A percentile compares a stretch with the other conserved stretches of the same genome.
phyloP scores from a whole-genome alignment of 2,113 vertebrate genomes.

The Genyomyrus donnyi region DNA sequence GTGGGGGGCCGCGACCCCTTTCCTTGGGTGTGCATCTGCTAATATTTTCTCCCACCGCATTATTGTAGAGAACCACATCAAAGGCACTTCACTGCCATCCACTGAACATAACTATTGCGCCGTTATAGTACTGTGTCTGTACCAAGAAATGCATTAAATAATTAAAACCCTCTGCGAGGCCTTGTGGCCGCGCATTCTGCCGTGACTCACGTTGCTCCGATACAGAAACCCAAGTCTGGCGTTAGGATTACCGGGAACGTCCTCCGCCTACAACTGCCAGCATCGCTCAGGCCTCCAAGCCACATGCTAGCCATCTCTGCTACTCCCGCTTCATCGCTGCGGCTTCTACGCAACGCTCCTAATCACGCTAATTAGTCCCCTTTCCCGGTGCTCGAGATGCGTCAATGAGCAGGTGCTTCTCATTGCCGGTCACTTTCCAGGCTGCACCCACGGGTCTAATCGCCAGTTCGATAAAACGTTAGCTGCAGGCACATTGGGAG shows the following conservation, averaged over 20 bases:
- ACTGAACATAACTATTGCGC: not conserved
- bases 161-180: not conserved
- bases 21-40: not conserved
- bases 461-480: slow-evolving; percentile 15
- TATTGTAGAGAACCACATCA: not conserved
- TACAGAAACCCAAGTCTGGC: not conserved
- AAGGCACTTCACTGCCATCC: not conserved
- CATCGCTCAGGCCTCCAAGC: not conserved
- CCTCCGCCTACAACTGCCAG: not conserved
- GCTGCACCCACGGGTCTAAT: slow-evolving; percentile 7
- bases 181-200: not conserved
- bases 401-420: not conserved
- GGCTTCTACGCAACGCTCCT: not conserved
- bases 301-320: not conserved
- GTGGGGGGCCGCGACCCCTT: not conserved
- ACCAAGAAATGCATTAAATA: not conserved
- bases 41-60: not conserved
- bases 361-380: slow-evolving; percentile 9
- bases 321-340: not conserved
- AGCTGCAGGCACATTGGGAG: slow-evolving; percentile 8
- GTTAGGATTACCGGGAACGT: not conserved
- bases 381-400: not conserved
- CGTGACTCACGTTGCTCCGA: not conserved
- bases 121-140: not conserved
- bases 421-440: not conserved